phyloP scores from a whole-genome alignment of 1,140 invertebrate species.

The Rhagoletis zephyria region DNA sequence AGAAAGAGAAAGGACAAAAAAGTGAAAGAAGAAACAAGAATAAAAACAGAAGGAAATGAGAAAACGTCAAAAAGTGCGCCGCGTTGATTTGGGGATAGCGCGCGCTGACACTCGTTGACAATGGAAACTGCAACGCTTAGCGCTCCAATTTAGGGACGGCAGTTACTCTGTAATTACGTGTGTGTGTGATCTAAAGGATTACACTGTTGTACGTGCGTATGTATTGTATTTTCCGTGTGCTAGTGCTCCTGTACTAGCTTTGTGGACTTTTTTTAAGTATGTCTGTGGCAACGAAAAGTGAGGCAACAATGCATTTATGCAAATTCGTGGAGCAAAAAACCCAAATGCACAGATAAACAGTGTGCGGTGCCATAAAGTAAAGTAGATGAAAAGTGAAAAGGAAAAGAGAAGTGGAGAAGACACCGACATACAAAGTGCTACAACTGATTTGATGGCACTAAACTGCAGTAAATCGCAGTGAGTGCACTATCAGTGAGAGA shows the following conservation, averaged over 20 bases:
- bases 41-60: no score
- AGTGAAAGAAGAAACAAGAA: no score
- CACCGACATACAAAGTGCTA: constrained; percentile 6
- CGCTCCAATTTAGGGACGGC: no score
- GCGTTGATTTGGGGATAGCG: no score
- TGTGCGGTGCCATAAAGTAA: neutral
- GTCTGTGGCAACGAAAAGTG: neutral
- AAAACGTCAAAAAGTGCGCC: no score
- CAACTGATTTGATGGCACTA: constrained; percentile 31
- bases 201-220: neutral
- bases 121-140: no score
- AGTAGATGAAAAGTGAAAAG: neutral
- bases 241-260: no score
- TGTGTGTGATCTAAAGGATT: neutral
- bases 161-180: neutral
- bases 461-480: constrained; percentile 19
- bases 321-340: neutral
- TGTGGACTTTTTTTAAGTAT: neutral
- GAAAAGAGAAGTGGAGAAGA: neutral
- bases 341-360: neutral
- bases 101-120: no score
- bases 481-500: neutral
- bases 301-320: constrained; percentile 30
- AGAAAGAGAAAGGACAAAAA: no score
- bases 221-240: neutral